A percentile compares a stretch with the other conserved stretches of the same genome.
Evolutionary conservation across 1,140 invertebrate species (phyloP).

Genomic region (Spodoptera litura): DNA sequence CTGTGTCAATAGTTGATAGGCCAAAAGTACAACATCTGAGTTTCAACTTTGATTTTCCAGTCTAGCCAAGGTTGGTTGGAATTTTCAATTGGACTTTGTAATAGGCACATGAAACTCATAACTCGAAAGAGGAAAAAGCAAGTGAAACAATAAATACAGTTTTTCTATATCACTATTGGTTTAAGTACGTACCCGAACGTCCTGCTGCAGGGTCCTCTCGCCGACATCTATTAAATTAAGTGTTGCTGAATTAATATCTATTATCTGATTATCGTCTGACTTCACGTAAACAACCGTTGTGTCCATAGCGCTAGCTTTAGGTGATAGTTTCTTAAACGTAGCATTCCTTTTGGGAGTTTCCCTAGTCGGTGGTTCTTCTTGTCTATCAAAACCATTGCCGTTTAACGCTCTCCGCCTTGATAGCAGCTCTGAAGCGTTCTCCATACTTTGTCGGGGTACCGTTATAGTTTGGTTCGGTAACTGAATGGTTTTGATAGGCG

Average conservation of each 20-base stretch:
- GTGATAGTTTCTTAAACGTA: slow-evolving; percentile 81
- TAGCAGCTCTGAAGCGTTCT: slow-evolving; percentile 77
- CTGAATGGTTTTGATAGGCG: slow-evolving; percentile 75
- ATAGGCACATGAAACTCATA: too few relatives aligned
- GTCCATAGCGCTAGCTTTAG: slow-evolving; percentile 69
- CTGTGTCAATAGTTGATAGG: too few relatives aligned
- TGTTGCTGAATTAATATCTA: slow-evolving; percentile 81
- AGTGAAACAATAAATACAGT: too few relatives aligned
- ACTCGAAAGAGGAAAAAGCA: too few relatives aligned
- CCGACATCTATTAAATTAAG: slow-evolving; percentile 72
- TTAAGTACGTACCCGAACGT: slow-evolving; percentile 57
- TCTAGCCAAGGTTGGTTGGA: too few relatives aligned
- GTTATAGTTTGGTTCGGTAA: slow-evolving; percentile 79
- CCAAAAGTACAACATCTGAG: too few relatives aligned
- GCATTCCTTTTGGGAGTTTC: slow-evolving; percentile 81
- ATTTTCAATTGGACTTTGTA: too few relatives aligned
- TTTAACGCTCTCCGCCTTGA: slow-evolving; percentile 72
- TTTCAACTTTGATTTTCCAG: too few relatives aligned
- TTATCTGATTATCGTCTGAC: slow-evolving; percentile 73
- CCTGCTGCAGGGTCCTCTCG: slow-evolving; percentile 69
- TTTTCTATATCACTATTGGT: not conserved
- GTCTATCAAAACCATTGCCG: slow-evolving; percentile 62
- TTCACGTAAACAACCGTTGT: slow-evolving; percentile 77
- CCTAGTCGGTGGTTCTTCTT: slow-evolving; percentile 65
- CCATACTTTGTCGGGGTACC: slow-evolving; percentile 75